These are phyloP conservation scores for Chlamydotis undulata DNA, from an alignment of 2,113 vertebrate genomes.

Conservation along the genomic window DNA sequence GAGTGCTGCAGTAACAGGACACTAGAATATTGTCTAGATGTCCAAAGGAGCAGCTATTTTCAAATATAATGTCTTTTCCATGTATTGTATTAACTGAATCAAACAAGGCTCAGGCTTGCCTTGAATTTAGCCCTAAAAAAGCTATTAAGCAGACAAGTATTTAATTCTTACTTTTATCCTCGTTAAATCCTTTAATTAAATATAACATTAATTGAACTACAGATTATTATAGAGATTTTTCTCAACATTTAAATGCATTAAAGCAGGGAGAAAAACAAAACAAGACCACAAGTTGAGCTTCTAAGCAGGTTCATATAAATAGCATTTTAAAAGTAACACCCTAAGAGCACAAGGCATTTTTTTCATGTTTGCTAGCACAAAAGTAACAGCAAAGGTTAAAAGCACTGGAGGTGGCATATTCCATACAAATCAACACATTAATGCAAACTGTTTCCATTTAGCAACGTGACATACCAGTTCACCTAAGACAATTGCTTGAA, in stretches of 20 bases:
- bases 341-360: not conserved
- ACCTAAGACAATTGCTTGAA: not conserved
- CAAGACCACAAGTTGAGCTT: not conserved
- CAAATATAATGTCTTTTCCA: not conserved
- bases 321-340: not conserved
- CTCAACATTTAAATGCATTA: not conserved
- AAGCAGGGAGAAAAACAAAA: conserved; percentile 7
- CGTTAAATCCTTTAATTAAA: conserved; percentile 46
- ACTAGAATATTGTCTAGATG: not conserved
- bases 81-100: not conserved
- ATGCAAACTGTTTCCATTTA: not conserved
- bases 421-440: not conserved
- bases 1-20: not conserved
- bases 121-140: conserved; percentile 13
- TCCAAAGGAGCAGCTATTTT: not conserved
- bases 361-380: not conserved
- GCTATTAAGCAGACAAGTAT: not conserved
- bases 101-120: not conserved
- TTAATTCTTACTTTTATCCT: conserved; percentile 18
- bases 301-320: not conserved
- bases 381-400: not conserved
- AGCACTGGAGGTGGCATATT: not conserved
- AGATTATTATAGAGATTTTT: not conserved
- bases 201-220: not conserved
- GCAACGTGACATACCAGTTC: not conserved